phyloP scores from a whole-genome alignment of 2,888 invertebrate genomes.

The Rhagium mordax region DNA sequence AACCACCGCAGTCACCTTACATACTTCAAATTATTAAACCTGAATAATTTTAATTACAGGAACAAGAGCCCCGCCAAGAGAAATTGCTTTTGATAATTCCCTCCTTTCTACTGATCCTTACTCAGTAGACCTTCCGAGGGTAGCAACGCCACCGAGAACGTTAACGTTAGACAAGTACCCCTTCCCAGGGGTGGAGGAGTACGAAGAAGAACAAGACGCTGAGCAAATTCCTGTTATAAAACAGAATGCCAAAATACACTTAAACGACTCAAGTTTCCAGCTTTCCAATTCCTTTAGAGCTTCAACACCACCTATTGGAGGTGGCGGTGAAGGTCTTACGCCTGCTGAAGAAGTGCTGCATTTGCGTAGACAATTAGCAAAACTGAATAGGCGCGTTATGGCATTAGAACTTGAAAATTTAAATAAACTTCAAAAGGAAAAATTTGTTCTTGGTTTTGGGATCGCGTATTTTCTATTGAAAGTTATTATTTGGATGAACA shows the following conservation, averaged over 20 bases:
- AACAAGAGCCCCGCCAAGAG: constrained; percentile 88
- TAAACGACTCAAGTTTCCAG: constrained; percentile 61
- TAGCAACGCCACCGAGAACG: constrained; percentile 91
- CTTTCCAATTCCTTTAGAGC: constrained; percentile 58
- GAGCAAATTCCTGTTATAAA: constrained; percentile 60
- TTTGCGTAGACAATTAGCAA: constrained; percentile 88
- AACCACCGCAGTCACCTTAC: background rate
- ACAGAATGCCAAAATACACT: constrained; percentile 58
- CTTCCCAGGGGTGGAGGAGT: constrained; percentile 79
- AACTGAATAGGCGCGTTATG: constrained; percentile 89
- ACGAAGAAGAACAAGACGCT: constrained; percentile 71
- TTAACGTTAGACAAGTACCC: constrained; percentile 90
- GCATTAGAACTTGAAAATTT: constrained; percentile 89
- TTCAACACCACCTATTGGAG: constrained; percentile 61
- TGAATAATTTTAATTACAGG: constrained; percentile 71
- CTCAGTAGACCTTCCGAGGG: constrained; percentile 80
- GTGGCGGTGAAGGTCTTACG: constrained; percentile 76
- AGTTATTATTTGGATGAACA: constrained; percentile 86
- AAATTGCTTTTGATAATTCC: constrained; percentile 89
- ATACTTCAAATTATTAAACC: background rate
- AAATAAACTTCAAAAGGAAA: constrained; percentile 88
- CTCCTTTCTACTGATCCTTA: constrained; percentile 79
- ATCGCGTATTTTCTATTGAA: constrained; percentile 90
- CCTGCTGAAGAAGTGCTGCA: constrained; percentile 86
- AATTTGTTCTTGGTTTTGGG: constrained; percentile 87